Evolutionary conservation across 2,113 vertebrate species (phyloP).

Genomic region (Melanocharis versteri): DNA sequence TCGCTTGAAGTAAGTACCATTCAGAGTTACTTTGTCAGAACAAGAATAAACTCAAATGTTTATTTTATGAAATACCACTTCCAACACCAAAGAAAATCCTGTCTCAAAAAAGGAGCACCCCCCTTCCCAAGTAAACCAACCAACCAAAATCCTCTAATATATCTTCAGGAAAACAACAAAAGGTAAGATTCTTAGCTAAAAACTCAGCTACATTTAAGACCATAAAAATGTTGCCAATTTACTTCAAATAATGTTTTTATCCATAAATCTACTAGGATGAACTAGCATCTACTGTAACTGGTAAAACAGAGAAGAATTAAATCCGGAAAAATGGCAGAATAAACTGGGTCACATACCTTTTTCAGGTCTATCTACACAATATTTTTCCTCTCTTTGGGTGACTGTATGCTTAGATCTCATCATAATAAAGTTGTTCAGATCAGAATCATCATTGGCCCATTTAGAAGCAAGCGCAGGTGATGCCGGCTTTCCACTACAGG

Average conservation of each 20-base stretch:
- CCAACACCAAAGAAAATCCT: fast-evolving
- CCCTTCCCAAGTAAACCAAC: fast-evolving
- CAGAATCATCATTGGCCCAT: slow-evolving; percentile 32
- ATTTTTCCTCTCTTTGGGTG: neutral
- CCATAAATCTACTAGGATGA: neutral
- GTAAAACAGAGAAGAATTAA: neutral
- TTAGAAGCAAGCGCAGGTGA: neutral
- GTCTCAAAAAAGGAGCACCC: neutral
- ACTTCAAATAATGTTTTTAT: neutral
- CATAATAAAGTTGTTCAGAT: slow-evolving; percentile 74
- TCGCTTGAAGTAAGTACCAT: neutral
- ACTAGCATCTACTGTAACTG: neutral
- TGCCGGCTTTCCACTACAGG: neutral
- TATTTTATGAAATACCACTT: neutral
- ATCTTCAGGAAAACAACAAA: neutral
- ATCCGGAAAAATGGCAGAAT: neutral
- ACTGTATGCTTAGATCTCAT: slow-evolving; percentile 66
- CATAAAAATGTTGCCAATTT: neutral
- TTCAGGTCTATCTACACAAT: neutral
- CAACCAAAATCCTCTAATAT: neutral
- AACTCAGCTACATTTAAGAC: neutral
- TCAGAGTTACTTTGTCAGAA: neutral
- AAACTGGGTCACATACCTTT: slow-evolving; percentile 53
- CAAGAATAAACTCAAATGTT: neutral
- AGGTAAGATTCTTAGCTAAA: neutral